phyloP scores from a whole-genome alignment of 2,888 invertebrate genomes.

The Mythimna vitellina region DNA sequence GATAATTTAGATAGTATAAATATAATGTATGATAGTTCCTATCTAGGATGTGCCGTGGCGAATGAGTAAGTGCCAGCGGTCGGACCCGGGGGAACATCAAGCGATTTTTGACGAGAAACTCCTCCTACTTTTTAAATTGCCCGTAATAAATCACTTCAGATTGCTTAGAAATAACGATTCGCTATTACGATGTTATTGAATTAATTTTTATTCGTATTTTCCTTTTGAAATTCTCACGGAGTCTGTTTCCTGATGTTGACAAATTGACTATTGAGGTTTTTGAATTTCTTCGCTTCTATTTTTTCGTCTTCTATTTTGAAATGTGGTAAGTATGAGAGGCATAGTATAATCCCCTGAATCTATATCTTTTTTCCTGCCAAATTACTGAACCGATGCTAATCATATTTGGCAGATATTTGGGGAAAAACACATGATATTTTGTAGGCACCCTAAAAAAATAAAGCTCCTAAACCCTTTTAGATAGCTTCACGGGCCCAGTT shows the following conservation, averaged over 20 bases:
- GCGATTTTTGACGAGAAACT: constrained; percentile 74
- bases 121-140: constrained; percentile 73
- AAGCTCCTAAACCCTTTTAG: background rate
- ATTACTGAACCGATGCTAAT: background rate
- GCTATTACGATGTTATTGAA: constrained; percentile 63
- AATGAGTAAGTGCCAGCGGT: constrained; percentile 76
- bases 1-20: constrained; percentile 45
- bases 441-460: constrained; percentile 24
- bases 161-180: constrained; percentile 65
- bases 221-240: constrained; percentile 43
- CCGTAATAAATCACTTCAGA: constrained; percentile 74
- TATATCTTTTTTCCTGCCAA: background rate
- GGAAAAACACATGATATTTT: constrained; percentile 22
- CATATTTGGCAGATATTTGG: constrained; percentile 18
- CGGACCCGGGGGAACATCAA: constrained; percentile 71
- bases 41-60: constrained; percentile 68
- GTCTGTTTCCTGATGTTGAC: constrained; percentile 17
- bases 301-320: background rate
- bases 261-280: background rate
- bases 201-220: constrained; percentile 44
- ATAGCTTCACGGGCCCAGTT: constrained; percentile 12
- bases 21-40: constrained; percentile 51
- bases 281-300: background rate
- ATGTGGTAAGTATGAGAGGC: background rate
- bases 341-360: too few species aligned